Evolutionary conservation across 92 coral and sea anemone genomes (phyloP).

Genomic region (Virgularia gustaviana): DNA sequence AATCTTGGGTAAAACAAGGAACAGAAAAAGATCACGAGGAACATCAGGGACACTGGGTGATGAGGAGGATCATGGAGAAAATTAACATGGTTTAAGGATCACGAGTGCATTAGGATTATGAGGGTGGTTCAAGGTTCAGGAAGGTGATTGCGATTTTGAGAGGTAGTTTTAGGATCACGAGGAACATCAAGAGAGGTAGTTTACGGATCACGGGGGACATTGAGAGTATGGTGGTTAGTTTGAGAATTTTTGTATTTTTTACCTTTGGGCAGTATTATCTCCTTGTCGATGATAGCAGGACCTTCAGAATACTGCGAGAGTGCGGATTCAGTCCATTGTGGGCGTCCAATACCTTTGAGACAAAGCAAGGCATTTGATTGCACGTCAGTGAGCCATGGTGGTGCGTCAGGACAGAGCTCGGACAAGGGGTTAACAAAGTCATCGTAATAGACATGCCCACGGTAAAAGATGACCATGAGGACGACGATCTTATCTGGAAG

Average conservation of each 20-base stretch:
- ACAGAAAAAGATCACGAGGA: no score
- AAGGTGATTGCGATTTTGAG: no score
- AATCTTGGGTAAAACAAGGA: no score
- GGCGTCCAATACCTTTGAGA: slow-evolving; percentile 8
- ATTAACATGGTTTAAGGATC: no score
- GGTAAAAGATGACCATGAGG: slow-evolving; percentile 13
- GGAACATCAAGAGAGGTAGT: no score
- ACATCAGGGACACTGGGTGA: no score
- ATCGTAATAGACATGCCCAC: slow-evolving; percentile 16
- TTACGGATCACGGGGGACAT: background rate
- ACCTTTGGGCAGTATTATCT: slow-evolving; percentile 25
- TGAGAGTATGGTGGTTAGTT: background rate
- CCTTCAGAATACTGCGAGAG: slow-evolving; percentile 11
- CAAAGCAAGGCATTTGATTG: slow-evolving; percentile 26
- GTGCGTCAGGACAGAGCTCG: slow-evolving; percentile 17
- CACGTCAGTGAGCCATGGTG: background rate
- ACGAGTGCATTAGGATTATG: no score
- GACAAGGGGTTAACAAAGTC: slow-evolving; percentile 15
- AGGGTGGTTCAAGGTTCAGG: no score
- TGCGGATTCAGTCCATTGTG: slow-evolving; percentile 20
- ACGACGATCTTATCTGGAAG: slow-evolving; percentile 15
- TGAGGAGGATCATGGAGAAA: no score
- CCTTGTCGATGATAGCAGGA: slow-evolving; percentile 14
- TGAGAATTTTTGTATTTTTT: no score
- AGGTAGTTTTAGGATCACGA: no score